Evolutionary conservation across 92 coral and sea anemone genomes (phyloP).

Genomic region (Umimayanthus chanpuru): DNA sequence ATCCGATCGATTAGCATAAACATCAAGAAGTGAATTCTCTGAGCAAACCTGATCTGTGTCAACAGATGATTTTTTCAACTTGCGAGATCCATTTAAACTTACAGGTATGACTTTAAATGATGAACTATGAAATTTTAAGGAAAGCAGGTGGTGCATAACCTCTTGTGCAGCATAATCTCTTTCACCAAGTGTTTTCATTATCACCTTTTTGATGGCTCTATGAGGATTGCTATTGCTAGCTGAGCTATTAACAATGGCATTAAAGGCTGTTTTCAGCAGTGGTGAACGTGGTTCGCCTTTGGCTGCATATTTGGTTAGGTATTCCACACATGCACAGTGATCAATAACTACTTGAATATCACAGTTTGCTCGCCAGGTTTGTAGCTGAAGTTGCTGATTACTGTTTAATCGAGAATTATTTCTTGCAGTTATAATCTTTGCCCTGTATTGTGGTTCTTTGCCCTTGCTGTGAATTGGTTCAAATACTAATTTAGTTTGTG

Average conservation of each 20-base stretch:
- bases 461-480: not conserved
- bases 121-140: not conserved
- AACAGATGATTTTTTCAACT: not conserved
- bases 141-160: not conserved
- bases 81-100: not conserved
- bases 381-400: too few species aligned
- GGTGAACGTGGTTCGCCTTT: not conserved
- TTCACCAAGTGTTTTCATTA: too few species aligned
- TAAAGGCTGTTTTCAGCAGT: too few species aligned
- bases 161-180: not conserved
- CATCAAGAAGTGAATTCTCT: not conserved
- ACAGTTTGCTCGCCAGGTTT: too few species aligned
- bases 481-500: not conserved
- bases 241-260: too few species aligned
- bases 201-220: not conserved
- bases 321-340: too few species aligned
- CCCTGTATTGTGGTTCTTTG: constrained; percentile 41
- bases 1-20: not conserved
- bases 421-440: constrained; percentile 16
- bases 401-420: not conserved
- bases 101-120: not conserved
- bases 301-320: not conserved
- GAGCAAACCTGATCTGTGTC: constrained; percentile 11
- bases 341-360: too few species aligned
- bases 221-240: constrained; percentile 22